Percentiles rank a stretch among this genome's conserved stretches.
Evolutionary conservation across 2,113 vertebrate species (phyloP).

Genomic region (Acanthochromis polyacanthus): DNA sequence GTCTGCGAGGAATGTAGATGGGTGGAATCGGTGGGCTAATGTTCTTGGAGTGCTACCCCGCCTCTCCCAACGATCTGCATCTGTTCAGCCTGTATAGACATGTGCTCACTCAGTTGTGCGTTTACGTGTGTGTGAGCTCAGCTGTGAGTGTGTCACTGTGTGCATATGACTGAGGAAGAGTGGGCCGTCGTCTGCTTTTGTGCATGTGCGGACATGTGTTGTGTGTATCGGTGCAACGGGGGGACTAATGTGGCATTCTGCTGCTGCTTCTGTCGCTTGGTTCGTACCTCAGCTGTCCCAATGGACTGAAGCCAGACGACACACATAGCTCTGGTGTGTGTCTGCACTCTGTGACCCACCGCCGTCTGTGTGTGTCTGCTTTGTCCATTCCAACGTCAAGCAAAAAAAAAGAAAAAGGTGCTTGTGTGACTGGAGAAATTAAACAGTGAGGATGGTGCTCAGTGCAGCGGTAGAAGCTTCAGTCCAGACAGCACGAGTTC

Average conservation of each 20-base stretch:
- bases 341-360: conserved; percentile 72
- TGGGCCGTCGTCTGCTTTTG: conserved; percentile 52
- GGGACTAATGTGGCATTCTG: conserved; percentile 59
- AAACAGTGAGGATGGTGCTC: not conserved
- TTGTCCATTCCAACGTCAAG: conserved; percentile 38
- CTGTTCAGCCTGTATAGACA: conserved; percentile 74
- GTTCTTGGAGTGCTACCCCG: conserved; percentile 64
- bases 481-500: conserved; percentile 10
- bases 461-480: conserved; percentile 12
- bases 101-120: conserved; percentile 74
- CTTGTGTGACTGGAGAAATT: conserved; percentile 18
- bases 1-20: conserved; percentile 65
- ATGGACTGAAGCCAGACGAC: conserved; percentile 71
- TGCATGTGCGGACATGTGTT: conserved; percentile 64
- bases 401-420: conserved; percentile 31
- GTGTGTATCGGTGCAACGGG: conserved; percentile 18
- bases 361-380: conserved; percentile 30
- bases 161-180: conserved; percentile 62
- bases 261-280: conserved; percentile 58
- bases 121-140: conserved; percentile 65
- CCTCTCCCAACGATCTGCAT: conserved; percentile 70
- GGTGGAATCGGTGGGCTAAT: conserved; percentile 69
- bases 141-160: conserved; percentile 75
- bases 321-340: conserved; percentile 68
- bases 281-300: conserved; percentile 78